phyloP scores from a whole-genome alignment of 2,113 vertebrate species.

The Centrocercus urophasianus region DNA sequence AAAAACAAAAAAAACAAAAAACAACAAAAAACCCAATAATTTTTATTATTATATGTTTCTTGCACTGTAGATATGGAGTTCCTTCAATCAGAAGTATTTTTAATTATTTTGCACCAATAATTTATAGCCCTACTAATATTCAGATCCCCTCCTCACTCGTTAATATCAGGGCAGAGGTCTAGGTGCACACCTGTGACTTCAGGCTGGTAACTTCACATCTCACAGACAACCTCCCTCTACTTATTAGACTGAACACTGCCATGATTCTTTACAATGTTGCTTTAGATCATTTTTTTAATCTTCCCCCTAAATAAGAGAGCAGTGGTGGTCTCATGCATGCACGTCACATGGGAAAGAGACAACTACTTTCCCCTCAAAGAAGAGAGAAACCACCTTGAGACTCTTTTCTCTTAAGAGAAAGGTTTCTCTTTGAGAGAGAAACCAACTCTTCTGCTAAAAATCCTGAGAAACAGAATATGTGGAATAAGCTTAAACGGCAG shows the following conservation, averaged over 20 bases:
- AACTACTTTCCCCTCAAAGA: background rate
- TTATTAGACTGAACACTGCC: background rate
- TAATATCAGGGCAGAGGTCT: background rate
- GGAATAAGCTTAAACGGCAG: background rate
- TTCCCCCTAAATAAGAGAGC: background rate
- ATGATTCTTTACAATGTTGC: background rate
- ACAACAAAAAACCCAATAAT: background rate
- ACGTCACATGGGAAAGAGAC: background rate
- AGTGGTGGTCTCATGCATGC: background rate
- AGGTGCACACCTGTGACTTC: background rate
- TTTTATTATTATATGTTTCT: background rate
- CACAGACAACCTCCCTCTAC: background rate
- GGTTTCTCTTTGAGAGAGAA: background rate
- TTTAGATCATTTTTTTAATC: background rate
- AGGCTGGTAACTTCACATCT: background rate
- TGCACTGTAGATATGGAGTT: background rate
- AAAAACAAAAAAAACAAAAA: background rate
- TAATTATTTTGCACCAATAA: background rate
- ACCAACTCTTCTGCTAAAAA: background rate
- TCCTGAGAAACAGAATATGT: background rate
- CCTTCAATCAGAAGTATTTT: background rate
- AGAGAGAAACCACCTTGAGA: background rate
- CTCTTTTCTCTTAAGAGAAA: no score
- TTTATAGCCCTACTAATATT: accelerated
- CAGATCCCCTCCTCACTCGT: background rate